Conservation (phyloP, 2,797 vertebrate species). For the Triplophysa yarkandensis region DNA sequence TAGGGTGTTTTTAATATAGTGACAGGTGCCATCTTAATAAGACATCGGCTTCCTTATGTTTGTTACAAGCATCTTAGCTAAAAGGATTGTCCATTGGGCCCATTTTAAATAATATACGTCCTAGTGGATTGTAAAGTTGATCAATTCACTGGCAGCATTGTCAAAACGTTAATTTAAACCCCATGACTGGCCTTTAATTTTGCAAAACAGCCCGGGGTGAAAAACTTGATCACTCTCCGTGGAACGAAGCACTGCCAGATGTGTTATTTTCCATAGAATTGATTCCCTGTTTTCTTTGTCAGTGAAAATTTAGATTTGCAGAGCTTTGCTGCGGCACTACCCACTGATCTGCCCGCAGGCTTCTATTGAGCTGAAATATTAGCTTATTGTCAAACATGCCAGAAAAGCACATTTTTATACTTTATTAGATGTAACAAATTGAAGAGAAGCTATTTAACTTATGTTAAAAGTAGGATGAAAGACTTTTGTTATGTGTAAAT, state of each 20-base stretch:
- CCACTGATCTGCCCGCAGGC: slow-evolving; percentile 20
- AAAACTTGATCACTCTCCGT: slow-evolving; percentile 30
- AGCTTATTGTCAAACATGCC: neutral
- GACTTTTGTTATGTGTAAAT: slow-evolving; percentile 13
- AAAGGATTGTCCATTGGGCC: neutral
- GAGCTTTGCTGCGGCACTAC: slow-evolving; percentile 20
- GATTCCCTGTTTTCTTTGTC: slow-evolving; percentile 33
- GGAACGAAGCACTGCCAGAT: slow-evolving; percentile 29
- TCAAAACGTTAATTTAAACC: neutral
- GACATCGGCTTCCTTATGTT: no score
- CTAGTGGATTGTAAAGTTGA: neutral
- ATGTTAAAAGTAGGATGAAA: slow-evolving; percentile 12
- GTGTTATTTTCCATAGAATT: slow-evolving; percentile 24
- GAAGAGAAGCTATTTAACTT: neutral
- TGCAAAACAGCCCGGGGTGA: slow-evolving; percentile 28
- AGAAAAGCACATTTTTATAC: slow-evolving; percentile 16
- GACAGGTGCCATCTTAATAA: no score
- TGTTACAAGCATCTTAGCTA: neutral
- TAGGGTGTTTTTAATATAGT: no score
- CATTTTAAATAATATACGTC: neutral
- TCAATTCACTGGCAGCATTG: neutral
- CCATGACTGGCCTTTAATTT: slow-evolving; percentile 21
- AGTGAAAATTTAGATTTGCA: slow-evolving; percentile 26
- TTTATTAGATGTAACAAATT: neutral
- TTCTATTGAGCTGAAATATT: slow-evolving; percentile 16